A percentile compares a stretch with the other conserved stretches of the same genome.
Conservation (phyloP, 2,888 invertebrate genomes). For the Hermodice carunculata region DNA sequence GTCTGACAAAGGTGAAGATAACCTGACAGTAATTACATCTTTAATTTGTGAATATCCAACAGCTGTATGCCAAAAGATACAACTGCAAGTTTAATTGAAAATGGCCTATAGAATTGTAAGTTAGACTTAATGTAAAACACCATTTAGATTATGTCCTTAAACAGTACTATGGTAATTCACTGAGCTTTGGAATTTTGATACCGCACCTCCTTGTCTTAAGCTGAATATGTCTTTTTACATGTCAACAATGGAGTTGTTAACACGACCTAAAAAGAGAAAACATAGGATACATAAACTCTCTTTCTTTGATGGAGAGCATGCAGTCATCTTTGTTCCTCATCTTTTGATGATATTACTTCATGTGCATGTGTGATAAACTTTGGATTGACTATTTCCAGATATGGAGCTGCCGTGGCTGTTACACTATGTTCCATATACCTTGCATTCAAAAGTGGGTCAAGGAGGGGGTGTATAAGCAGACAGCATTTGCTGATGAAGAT, state of each 20-base stretch:
- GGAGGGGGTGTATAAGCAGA: constrained; percentile 76
- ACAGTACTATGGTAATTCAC: background rate
- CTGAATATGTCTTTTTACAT: too few relatives aligned
- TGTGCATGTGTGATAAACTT: background rate
- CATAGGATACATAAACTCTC: too few relatives aligned
- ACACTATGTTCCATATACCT: constrained; percentile 85
- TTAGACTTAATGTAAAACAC: background rate
- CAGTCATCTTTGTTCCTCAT: too few relatives aligned
- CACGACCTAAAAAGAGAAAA: too few relatives aligned
- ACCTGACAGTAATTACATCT: too few relatives aligned
- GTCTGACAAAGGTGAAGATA: background rate
- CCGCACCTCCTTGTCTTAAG: background rate
- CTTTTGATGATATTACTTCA: background rate
- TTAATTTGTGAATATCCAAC: too few relatives aligned
- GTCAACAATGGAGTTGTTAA: too few relatives aligned
- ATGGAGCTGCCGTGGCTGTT: constrained; percentile 90
- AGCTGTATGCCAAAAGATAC: too few relatives aligned
- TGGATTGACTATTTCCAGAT: constrained; percentile 72
- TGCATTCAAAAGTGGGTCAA: constrained; percentile 95
- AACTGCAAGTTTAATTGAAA: too few relatives aligned
- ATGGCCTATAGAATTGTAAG: too few relatives aligned
- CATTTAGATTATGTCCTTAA: background rate
- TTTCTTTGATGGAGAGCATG: too few relatives aligned
- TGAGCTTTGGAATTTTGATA: background rate
- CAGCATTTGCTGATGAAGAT: constrained; percentile 55